Percentiles rank a stretch among this genome's conserved stretches.
These are phyloP conservation scores for Standfussiana lucernea DNA, from an alignment of 2,888 invertebrate species.

Conservation along the genomic window DNA sequence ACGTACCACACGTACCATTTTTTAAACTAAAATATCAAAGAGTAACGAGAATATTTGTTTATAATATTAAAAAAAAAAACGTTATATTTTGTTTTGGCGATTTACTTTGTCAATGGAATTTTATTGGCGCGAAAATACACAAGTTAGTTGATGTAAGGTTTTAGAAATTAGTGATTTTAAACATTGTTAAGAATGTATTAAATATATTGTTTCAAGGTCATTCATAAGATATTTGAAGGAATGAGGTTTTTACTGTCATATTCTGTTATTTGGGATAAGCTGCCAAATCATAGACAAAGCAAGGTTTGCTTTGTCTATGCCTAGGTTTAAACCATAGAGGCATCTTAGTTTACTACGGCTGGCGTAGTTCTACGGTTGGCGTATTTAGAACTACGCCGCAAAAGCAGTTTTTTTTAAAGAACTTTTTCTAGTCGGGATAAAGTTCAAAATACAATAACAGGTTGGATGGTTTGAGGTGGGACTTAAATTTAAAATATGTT, in stretches of 20 bases:
- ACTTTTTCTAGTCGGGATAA: background rate
- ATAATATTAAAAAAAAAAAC: background rate
- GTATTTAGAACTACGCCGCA: too few species aligned
- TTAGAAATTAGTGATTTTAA: slow-evolving; percentile 26
- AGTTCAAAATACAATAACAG: background rate
- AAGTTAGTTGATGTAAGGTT: slow-evolving; percentile 24
- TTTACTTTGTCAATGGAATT: slow-evolving; percentile 17
- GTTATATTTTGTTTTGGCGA: background rate
- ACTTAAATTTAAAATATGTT: background rate
- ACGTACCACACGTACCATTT: background rate
- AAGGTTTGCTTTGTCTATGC: background rate
- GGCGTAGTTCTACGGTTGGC: too few species aligned
- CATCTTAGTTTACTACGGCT: background rate
- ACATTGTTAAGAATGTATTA: slow-evolving; percentile 22
- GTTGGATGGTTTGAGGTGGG: background rate
- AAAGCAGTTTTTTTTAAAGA: too few species aligned
- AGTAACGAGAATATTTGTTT: background rate
- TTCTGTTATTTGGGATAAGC: background rate
- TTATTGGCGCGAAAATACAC: slow-evolving; percentile 38
- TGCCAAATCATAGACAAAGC: slow-evolving; percentile 4
- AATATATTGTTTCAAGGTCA: slow-evolving; percentile 26
- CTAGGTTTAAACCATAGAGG: background rate
- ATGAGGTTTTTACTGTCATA: background rate
- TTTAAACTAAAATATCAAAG: background rate
- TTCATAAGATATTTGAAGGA: slow-evolving; percentile 18